phyloP scores from a whole-genome alignment of 2,113 vertebrate species.

The Oryzias melastigma region DNA sequence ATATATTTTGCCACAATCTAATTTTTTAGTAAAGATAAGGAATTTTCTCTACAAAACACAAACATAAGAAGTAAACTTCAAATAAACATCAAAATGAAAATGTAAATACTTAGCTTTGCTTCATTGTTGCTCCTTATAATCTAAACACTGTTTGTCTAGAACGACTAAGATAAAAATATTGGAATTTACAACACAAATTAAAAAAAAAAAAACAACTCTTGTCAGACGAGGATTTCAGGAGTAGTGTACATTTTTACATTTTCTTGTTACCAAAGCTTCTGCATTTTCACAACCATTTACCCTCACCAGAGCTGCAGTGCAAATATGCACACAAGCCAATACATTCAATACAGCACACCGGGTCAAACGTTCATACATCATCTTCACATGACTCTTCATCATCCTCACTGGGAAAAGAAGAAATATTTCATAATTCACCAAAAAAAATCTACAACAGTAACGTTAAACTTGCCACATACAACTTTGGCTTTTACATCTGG shows the following conservation, averaged over 20 bases:
- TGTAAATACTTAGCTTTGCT: not conserved
- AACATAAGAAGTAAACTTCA: conserved; percentile 5
- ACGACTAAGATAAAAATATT: conserved; percentile 5
- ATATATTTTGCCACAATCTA: conserved; percentile 35
- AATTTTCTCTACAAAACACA: conserved; percentile 20
- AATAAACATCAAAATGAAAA: conserved; percentile 2
- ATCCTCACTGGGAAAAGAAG: conserved; percentile 25
- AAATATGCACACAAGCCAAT: conserved; percentile 59
- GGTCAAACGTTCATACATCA: conserved; percentile 21
- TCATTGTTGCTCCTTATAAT: conserved; percentile 5
- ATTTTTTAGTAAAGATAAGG: conserved; percentile 35
- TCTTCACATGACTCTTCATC: conserved; percentile 11
- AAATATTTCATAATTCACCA: conserved; percentile 25
- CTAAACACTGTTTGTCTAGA: not conserved
- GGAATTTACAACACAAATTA: not conserved
- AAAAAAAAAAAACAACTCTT: conserved; percentile 19
- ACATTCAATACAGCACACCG: conserved; percentile 47
- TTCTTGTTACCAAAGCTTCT: conserved; percentile 24
- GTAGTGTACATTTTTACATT: conserved; percentile 18
- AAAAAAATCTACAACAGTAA: conserved; percentile 25
- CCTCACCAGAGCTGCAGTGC: conserved; percentile 62
- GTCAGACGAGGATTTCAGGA: conserved; percentile 13
- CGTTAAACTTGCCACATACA: conserved; percentile 46
- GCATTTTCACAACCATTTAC: conserved; percentile 26
- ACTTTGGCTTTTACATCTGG: conserved; percentile 49